Evolutionary conservation across 1,140 invertebrate genomes (phyloP), one percentile per base, ranked within the genome.

Genomic region (Drosophila pruinosa): DNA sequence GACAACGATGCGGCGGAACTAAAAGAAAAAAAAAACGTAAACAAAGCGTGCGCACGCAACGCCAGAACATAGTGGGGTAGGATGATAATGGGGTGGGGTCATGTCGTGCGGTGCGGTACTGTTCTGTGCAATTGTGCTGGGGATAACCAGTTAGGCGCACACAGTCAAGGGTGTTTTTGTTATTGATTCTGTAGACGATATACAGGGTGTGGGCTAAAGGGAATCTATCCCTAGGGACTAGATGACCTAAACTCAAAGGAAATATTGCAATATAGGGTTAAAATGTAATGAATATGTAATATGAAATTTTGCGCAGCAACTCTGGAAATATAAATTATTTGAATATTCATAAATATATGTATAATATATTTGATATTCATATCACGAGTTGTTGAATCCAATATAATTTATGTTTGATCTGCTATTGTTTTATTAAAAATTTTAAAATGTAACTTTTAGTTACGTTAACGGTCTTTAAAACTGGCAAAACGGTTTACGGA

Each of bases 31-130:
- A 71, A 64, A 86, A 88, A 88, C 78, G 82, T 88, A 88, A 88
- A 88, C 82, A 88, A 88, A 88, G 64, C 72, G 74, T 77, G 83
- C 86, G 82, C 83, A 85, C 81, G 79, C 81, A 85, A 83, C 58
- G 72, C 15, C 14, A 54, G 47, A 74, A 70, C 28, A 47, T 61
- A 78, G 82, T 88, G 82, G 78, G 81, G 82, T 86, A 86, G 81
- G 81, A 77, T 82, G 63, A 12, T n/a, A 2, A 3, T 8, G 36
- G 7, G 10, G 21, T 12, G n/a, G 19, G 19, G 39, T n/a, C n/a
- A n/a, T n/a, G n/a, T n/a, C n/a, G 4, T 4, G 17, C 2, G 39
- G 2, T 5, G 7, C 7, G 28, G 28, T 3, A n/a, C n/a, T 34
- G 31, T 12, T 34, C 4, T 34, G 31, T 22, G n/a, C n/a, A n/a